Evolutionary conservation across 2,888 invertebrate genomes (phyloP).

Genomic region (Lacanobia wlatinum): DNA sequence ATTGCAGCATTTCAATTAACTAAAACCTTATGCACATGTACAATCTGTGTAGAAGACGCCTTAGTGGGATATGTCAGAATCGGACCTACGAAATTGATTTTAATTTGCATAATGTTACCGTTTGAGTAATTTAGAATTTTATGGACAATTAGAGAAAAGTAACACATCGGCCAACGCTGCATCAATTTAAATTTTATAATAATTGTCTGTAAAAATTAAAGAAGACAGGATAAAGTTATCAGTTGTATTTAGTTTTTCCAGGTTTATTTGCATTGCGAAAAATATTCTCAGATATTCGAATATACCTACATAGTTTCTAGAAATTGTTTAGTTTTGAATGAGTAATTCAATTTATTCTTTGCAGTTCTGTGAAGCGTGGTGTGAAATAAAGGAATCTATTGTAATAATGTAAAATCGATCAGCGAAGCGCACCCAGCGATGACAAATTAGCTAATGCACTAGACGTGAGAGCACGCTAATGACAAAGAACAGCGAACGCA

Average conservation of each 20-base stretch:
- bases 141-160: constrained; percentile 77
- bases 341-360: constrained; percentile 26
- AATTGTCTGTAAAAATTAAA: constrained; percentile 61
- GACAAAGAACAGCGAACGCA: constrained; percentile 81
- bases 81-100: constrained; percentile 72
- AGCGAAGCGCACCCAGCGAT: constrained; percentile 75
- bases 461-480: constrained; percentile 87
- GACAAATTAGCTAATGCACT: constrained; percentile 87
- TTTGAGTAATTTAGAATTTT: constrained; percentile 82
- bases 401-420: constrained; percentile 73
- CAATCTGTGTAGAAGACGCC: constrained; percentile 53
- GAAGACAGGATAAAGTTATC: constrained; percentile 15
- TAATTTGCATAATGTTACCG: constrained; percentile 81
- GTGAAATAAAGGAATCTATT: constrained; percentile 59
- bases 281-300: not conserved
- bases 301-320: not conserved
- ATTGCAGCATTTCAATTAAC: constrained; percentile 64
- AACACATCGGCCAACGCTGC: constrained; percentile 61
- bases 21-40: constrained; percentile 51
- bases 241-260: constrained; percentile 2
- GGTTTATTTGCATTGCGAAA: not conserved
- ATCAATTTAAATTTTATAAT: constrained; percentile 63
- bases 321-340: constrained; percentile 10
- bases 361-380: constrained; percentile 41
- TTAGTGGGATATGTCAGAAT: constrained; percentile 67